Conservation (phyloP, 37 sponge, comb jelly and placozoan genomes). For the Eunapius fragilis region DNA sequence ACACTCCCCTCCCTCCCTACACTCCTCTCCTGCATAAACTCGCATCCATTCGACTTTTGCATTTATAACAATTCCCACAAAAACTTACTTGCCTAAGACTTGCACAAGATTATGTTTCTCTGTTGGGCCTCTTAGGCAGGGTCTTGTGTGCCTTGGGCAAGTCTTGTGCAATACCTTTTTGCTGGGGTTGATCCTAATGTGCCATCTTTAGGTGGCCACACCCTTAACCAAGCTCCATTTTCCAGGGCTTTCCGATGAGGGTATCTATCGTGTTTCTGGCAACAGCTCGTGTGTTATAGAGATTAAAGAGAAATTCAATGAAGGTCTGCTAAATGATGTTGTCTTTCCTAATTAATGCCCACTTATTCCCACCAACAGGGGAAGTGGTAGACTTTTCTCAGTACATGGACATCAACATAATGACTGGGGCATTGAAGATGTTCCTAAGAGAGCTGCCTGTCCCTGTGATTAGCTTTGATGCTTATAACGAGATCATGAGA, state of each 20-base stretch:
- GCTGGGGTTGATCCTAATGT: too few species aligned
- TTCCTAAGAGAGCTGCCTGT: conserved; percentile 77
- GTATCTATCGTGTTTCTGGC: conserved; percentile 77
- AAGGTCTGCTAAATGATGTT: conserved; percentile 57
- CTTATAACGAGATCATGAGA: conserved; percentile 41
- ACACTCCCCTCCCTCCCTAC: neutral
- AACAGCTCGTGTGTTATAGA: conserved; percentile 36
- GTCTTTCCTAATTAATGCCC: too few species aligned
- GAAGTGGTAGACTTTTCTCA: conserved; percentile 47
- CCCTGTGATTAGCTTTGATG: conserved; percentile 66
- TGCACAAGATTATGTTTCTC: too few species aligned
- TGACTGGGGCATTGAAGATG: conserved; percentile 71
- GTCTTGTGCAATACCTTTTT: too few species aligned
- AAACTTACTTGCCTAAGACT: too few species aligned
- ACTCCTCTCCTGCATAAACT: neutral
- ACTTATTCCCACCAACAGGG: conserved; percentile 24
- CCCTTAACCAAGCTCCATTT: too few species aligned
- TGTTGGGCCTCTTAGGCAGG: too few species aligned
- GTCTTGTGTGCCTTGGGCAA: too few species aligned
- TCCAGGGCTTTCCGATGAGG: conserved; percentile 34
- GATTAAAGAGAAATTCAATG: conserved; percentile 68
- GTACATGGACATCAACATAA: conserved; percentile 44
- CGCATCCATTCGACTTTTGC: too few species aligned
- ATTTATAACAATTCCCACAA: too few species aligned
- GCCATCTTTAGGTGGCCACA: too few species aligned